A percentile compares a stretch with the other conserved stretches of the same genome.
These are phyloP conservation scores for Acromyrmex echinatior DNA, from an alignment of 1,140 invertebrate genomes.

Conservation along the genomic window DNA sequence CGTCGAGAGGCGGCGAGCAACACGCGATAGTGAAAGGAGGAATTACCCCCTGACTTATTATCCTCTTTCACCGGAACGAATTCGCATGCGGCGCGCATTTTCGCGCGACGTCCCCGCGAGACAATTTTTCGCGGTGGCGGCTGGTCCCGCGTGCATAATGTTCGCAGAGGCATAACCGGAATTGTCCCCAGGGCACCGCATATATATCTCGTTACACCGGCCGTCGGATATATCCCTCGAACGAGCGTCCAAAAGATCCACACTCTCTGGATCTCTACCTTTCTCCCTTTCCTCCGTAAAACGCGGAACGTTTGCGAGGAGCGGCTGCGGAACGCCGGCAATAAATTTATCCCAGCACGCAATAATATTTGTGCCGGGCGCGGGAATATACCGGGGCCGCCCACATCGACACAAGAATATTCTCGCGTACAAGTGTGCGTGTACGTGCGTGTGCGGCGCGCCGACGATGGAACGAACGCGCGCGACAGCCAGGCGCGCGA, in stretches of 20 bases:
- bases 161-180: conserved; percentile 24
- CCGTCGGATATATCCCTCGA: conserved; percentile 56
- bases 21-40: neutral
- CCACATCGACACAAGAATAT: conserved; percentile 54
- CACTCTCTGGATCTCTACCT: conserved; percentile 2
- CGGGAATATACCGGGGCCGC: conserved; percentile 60
- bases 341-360: conserved; percentile 77
- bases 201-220: conserved; percentile 51
- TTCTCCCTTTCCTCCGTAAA: conserved; percentile 42
- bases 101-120: conserved; percentile 24
- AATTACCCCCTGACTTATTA: conserved; percentile 49
- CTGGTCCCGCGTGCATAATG: conserved; percentile 24
- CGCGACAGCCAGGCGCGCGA: conserved; percentile 58
- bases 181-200: conserved; percentile 45
- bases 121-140: conserved; percentile 48
- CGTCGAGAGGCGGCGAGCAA: conserved; percentile 1
- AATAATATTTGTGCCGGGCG: conserved; percentile 76
- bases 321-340: conserved; percentile 65
- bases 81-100: conserved; percentile 31
- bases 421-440: neutral
- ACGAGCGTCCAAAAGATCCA: conserved; percentile 25
- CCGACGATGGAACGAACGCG: conserved; percentile 58
- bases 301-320: conserved; percentile 57
- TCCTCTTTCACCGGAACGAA: conserved; percentile 31
- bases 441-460: neutral